phyloP scores from a whole-genome alignment of 2,888 invertebrate genomes.

The Resseliella maxima region DNA sequence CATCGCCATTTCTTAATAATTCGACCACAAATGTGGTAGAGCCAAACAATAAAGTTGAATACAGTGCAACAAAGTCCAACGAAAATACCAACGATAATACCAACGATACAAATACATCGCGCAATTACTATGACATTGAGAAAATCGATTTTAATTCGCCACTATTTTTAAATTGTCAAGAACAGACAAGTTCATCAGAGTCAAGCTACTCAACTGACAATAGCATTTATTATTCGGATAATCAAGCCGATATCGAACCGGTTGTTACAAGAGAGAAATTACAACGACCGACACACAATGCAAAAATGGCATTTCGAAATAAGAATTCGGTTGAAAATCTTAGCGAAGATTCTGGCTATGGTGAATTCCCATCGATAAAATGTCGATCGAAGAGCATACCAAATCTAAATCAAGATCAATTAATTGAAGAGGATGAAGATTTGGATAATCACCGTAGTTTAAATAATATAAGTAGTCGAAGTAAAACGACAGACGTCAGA shows the following conservation, averaged over 20 bases:
- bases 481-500: not conserved
- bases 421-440: constrained; percentile 65
- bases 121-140: constrained; percentile 66
- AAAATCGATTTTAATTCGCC: constrained; percentile 65
- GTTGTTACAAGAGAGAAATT: not conserved
- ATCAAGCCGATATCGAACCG: constrained; percentile 11
- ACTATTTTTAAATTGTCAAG: constrained; percentile 59
- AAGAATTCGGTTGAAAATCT: constrained; percentile 81
- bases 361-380: constrained; percentile 69
- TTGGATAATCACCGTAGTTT: constrained; percentile 61
- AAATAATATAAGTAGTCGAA: constrained; percentile 60
- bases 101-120: constrained; percentile 65
- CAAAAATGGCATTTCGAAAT: constrained; percentile 59
- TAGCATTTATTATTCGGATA: constrained; percentile 55
- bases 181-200: constrained; percentile 58
- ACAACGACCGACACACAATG: not conserved
- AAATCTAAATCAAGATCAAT: constrained; percentile 66
- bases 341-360: constrained; percentile 83
- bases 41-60: constrained; percentile 60
- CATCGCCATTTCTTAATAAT: constrained; percentile 65
- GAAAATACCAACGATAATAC: constrained; percentile 64
- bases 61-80: constrained; percentile 64
- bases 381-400: constrained; percentile 68
- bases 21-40: constrained; percentile 57
- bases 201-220: constrained; percentile 56